Base-by-base conservation (phyloP, 2,113 vertebrate genomes). In the Nesospiza acunhae region DNA sequence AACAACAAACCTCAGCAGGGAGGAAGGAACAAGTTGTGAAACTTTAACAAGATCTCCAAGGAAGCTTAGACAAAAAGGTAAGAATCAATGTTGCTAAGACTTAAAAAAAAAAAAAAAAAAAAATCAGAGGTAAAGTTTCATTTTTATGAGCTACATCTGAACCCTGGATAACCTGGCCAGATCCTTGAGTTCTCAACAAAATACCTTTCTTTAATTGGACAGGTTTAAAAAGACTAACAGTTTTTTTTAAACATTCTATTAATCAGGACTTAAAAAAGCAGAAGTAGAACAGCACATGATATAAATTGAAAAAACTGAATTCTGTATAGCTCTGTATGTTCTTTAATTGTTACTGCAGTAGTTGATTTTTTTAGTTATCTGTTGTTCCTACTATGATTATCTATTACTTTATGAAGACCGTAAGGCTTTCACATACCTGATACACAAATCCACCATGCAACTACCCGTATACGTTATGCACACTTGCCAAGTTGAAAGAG, bases 11-110 rank as follows among this genome's bases (percentile, higher is more conserved):
- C 24, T 80, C 76, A 82, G 33, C 79, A 89, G 50, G 39, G 50
- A 80, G 44, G 49, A 92, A 85, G 49, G 18, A 79, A 15, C 22
- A 84, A 70, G 64, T 74, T 83, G 79, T 30, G 75, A 90, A 93
- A 95, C 55, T 80, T 90, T 91, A 97, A 95, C 76, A 95, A 95
- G 77, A 64, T 80, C 89, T 97, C 92, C 27, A 93, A 77, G 95
- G 95, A 97, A 97, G 50, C 63, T 91, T 86, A 67, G 78, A 59
- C 55, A 89, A 87, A 76, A 95, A 91, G 78, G 41, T 84, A 95
- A 90, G 62, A 94, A 86, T 80, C 2, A 0, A n/a, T 53, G 28
- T 33, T 77, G 24, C 27, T 90, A 90, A 72, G 56, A 62, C 37
- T 87, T 88, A 3, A 19, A 73, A 82, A 17, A 69, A n/a, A 72